Conservation (phyloP, 2,888 invertebrate species). For the Dynastes maya region DNA sequence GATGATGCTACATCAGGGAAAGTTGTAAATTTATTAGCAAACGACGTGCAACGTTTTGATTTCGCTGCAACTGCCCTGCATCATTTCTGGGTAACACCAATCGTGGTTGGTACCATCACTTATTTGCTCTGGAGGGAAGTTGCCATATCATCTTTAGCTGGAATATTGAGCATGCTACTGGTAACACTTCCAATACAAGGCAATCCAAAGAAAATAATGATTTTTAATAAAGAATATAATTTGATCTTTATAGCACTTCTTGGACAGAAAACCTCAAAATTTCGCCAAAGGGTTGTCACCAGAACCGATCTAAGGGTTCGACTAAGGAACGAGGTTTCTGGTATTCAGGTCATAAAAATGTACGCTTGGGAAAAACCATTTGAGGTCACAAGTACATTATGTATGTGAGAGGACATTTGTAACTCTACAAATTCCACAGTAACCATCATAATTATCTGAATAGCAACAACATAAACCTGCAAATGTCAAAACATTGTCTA, state of each 20-base stretch:
- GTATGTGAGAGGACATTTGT: no score
- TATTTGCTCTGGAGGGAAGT: constrained; percentile 74
- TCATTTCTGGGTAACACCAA: constrained; percentile 86
- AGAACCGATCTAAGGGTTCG: constrained; percentile 77
- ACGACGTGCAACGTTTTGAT: constrained; percentile 89
- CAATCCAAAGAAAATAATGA: constrained; percentile 10
- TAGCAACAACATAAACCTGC: no score
- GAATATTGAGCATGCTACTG: constrained; percentile 74
- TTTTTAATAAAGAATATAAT: not conserved
- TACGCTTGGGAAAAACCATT: constrained; percentile 82
- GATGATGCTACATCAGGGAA: constrained; percentile 87
- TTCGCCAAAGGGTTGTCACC: constrained; percentile 66
- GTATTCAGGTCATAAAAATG: constrained; percentile 82
- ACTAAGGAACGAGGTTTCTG: constrained; percentile 80
- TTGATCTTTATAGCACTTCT: constrained; percentile 53
- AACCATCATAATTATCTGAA: no score
- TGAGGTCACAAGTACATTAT: constrained; percentile 56
- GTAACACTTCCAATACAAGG: constrained; percentile 70
- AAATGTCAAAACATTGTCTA: no score
- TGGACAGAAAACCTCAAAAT: constrained; percentile 79
- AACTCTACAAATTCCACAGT: no score
- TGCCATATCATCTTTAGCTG: constrained; percentile 74
- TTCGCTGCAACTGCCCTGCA: constrained; percentile 79
- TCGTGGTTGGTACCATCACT: constrained; percentile 78
- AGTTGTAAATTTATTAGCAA: constrained; percentile 87